A percentile compares a stretch with the other conserved stretches of the same genome.
These are phyloP conservation scores for Euwallacea fornicatus DNA, from an alignment of 1,140 invertebrate species.

Conservation along the genomic window DNA sequence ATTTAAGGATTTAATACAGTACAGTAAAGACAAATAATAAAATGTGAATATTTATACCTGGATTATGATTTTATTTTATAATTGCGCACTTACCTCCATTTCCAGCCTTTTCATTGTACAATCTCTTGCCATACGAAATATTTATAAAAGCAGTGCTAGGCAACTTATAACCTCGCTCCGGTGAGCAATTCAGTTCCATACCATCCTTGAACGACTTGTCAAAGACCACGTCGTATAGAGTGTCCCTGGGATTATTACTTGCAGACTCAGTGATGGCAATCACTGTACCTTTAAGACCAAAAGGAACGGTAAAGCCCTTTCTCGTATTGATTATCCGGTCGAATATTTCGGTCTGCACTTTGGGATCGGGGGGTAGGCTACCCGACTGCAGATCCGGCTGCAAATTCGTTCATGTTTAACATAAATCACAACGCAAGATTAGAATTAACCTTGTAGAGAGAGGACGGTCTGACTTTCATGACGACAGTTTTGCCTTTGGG, in stretches of 20 bases:
- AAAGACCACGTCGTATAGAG: slow-evolving; percentile 74
- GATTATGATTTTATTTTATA: too few relatives aligned
- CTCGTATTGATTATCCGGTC: slow-evolving; percentile 83
- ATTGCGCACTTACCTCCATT: slow-evolving; percentile 40
- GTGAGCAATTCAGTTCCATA: slow-evolving; percentile 59
- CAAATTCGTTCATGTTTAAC: too few relatives aligned
- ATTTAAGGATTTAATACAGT: too few relatives aligned
- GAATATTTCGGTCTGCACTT: slow-evolving; percentile 67
- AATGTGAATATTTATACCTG: too few relatives aligned
- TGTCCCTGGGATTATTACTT: slow-evolving; percentile 55
- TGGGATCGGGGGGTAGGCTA: slow-evolving; percentile 65
- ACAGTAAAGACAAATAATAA: too few relatives aligned
- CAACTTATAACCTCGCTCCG: slow-evolving; percentile 59
- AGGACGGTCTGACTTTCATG: slow-evolving; percentile 77
- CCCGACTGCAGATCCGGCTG: slow-evolving; percentile 59
- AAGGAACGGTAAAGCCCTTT: slow-evolving; percentile 73
- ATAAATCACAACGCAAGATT: too few relatives aligned
- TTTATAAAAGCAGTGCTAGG: slow-evolving; percentile 63
- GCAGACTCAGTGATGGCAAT: slow-evolving; percentile 66
- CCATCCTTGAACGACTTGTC: slow-evolving; percentile 75
- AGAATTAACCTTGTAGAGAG: slow-evolving; percentile 67
- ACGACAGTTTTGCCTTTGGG: slow-evolving; percentile 60
- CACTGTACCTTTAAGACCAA: slow-evolving; percentile 81
- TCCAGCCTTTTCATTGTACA: slow-evolving; percentile 53
- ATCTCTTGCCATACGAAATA: slow-evolving; percentile 58